These are phyloP conservation scores for Hafferia zeledoni DNA, from an alignment of 2,797 vertebrate genomes.

Conservation along the genomic window DNA sequence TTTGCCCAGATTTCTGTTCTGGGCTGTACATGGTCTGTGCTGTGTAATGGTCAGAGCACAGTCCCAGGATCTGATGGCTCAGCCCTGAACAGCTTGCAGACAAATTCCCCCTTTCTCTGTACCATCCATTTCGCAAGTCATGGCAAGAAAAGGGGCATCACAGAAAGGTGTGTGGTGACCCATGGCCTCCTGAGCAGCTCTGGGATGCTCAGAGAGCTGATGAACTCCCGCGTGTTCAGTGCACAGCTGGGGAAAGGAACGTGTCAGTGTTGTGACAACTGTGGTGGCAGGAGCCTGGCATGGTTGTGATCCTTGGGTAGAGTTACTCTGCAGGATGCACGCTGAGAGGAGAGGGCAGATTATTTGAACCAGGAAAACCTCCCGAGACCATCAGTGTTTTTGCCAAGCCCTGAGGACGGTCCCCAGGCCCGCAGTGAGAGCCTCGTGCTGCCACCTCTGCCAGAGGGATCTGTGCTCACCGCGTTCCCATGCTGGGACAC, in stretches of 20 bases:
- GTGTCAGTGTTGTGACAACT: not conserved
- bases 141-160: not conserved
- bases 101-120: not conserved
- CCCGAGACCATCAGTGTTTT: not conserved
- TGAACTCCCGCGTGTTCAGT: fast-evolving
- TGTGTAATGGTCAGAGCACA: not conserved
- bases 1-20: not conserved
- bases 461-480: not conserved
- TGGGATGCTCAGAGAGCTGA: fast-evolving
- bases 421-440: fast-evolving
- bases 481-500: not conserved
- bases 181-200: fast-evolving
- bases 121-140: not conserved
- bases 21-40: fast-evolving
- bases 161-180: not conserved
- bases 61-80: fast-evolving
- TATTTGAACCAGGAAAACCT: not conserved
- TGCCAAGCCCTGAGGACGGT: not conserved
- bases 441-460: not conserved
- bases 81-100: not conserved
- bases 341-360: not conserved
- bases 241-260: not conserved
- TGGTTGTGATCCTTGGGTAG: not conserved
- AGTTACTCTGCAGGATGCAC: not conserved
- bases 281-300: not conserved